Evolutionary conservation across 1,140 invertebrate genomes (phyloP), one percentile per base, ranked within the genome.

Genomic region (Dreissena polymorpha): DNA sequence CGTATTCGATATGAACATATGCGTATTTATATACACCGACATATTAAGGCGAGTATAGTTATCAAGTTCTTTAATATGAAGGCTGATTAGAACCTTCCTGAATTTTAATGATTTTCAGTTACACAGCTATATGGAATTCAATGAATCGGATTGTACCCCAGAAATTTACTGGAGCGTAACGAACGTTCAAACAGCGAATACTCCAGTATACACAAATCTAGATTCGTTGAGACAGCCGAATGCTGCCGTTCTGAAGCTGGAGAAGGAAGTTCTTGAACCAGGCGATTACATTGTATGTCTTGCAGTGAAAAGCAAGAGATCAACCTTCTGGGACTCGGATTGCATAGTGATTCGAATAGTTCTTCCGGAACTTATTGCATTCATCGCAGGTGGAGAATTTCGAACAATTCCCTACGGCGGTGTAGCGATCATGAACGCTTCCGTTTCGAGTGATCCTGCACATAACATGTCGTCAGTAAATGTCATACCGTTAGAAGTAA

Each of bases 41-140:
- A n/a, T 23, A 1, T 14, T 0, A 67, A 27, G 23, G 23, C 23
- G 8, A 67, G 6, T 7, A 0, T 67, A 67, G 5, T 14, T 67
- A 29, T 23, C 13, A 0, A 50, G 5, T 23, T 27, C 8, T 70
- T 10, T 70, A 70, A 16, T 18, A 29, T 14, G 13, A 18, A 70
- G 29, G 0, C 1, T 18, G 16, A 39, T 70, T 18, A 16, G 12
- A 29, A 70, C 0, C 1, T 10, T 7, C 39, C 6, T 70, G 10
- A 49, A 16, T 16, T 27, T 49, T 39, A 18, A 12, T 23, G 14
- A 5, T 39, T 73, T 74, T 2, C 23, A 76, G 74, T 18, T 76
- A 51, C 64, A 76, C 50, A 76, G 74, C 39, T 76, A 76, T 21
- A 76, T 76, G 74, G 39, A 76, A 51, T 23, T 67, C 8, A n/a